Percentiles rank a stretch among this genome's conserved stretches.
These are phyloP conservation scores for Pongo pygmaeus DNA, from an alignment of 2,113 vertebrate genomes.

Conservation along the genomic window DNA sequence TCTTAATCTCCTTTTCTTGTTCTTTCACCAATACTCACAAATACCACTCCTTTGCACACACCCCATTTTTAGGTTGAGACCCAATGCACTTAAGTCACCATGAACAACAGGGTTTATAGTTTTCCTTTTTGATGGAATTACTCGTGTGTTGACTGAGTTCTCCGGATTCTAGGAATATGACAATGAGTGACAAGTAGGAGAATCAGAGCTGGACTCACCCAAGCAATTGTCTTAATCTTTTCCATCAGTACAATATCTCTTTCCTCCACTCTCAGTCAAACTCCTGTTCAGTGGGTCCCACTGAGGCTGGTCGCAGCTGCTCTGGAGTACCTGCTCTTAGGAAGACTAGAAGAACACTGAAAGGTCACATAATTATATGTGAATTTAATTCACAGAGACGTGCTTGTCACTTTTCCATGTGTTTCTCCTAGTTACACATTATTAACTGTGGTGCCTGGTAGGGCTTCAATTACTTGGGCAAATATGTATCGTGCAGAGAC, in stretches of 20 bases:
- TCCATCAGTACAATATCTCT: neutral
- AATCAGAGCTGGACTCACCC: slow-evolving; percentile 67
- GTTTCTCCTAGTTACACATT: slow-evolving; percentile 86
- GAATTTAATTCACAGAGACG: slow-evolving; percentile 91
- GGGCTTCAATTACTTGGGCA: slow-evolving; percentile 80
- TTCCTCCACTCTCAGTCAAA: slow-evolving; percentile 66
- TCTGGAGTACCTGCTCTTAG: slow-evolving; percentile 83
- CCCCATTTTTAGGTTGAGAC: slow-evolving; percentile 53
- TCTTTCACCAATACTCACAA: neutral
- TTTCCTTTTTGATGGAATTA: slow-evolving; percentile 66
- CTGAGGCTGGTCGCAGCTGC: slow-evolving; percentile 86
- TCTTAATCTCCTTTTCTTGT: neutral
- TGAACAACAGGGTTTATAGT: slow-evolving; percentile 54
- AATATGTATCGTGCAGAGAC: slow-evolving; percentile 79
- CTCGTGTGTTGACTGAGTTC: slow-evolving; percentile 63
- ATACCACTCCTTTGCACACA: neutral
- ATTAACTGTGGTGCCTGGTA: slow-evolving; percentile 90
- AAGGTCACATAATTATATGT: slow-evolving; percentile 89
- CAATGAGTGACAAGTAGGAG: slow-evolving; percentile 69
- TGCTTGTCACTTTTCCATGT: slow-evolving; percentile 82
- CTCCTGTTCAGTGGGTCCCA: slow-evolving; percentile 90
- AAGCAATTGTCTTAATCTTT: slow-evolving; percentile 49
- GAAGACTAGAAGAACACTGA: slow-evolving; percentile 81
- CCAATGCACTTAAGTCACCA: slow-evolving; percentile 53
- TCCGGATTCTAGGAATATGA: slow-evolving; percentile 71